phyloP scores from a whole-genome alignment of 2,113 vertebrate species.

The Hippocampus comes region DNA sequence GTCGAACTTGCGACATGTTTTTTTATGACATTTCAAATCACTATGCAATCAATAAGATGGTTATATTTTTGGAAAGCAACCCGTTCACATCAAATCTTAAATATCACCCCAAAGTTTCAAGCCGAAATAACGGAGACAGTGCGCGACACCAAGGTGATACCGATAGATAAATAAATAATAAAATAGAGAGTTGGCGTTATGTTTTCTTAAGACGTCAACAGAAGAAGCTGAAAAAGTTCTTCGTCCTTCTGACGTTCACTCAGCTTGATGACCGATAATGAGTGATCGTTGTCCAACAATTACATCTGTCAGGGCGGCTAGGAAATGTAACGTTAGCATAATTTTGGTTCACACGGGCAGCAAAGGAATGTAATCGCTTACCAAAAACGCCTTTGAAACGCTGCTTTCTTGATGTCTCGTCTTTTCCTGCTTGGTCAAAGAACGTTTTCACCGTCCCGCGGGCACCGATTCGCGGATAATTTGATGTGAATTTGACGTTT shows the following conservation, averaged over 20 bases:
- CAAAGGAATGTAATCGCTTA: conserved; percentile 1
- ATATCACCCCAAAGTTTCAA: neutral
- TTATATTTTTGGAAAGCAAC: neutral
- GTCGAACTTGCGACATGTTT: neutral
- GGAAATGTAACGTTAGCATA: neutral
- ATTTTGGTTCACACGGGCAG: neutral
- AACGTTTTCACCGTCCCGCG: neutral
- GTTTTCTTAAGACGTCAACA: neutral
- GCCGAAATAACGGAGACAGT: neutral
- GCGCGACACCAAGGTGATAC: neutral
- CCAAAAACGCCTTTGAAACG: neutral
- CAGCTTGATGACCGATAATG: neutral
- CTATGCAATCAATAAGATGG: no score
- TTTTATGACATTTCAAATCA: no score
- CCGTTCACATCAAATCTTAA: neutral
- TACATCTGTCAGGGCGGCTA: neutral
- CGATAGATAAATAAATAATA: neutral
- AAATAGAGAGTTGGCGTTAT: neutral
- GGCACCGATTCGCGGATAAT: neutral
- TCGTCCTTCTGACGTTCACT: neutral
- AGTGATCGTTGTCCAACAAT: neutral
- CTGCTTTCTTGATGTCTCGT: neutral
- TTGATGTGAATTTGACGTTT: neutral
- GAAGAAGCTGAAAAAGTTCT: neutral
- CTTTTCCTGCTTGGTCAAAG: neutral